Base-by-base conservation (phyloP, 1,140 invertebrate species). In the Elymnias hypermnestra region DNA sequence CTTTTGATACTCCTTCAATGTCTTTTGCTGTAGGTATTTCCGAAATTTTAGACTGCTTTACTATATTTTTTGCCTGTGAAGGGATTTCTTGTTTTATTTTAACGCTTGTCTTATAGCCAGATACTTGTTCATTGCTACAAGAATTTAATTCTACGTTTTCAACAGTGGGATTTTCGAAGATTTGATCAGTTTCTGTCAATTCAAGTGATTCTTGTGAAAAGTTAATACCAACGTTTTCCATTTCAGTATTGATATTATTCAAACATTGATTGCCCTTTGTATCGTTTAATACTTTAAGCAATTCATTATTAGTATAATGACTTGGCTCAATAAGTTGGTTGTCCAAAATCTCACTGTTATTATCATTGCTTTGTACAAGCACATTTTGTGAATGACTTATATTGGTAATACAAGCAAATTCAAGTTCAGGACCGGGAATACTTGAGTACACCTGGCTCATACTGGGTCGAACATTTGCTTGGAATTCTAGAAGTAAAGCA, bases 371-470 rank as follows among this genome's bases (percentile, higher is more conserved):
- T 23, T 40, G 44, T 15, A 49, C 33, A 5, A 43, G 31, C 13
- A 51, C 50, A 45, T 56, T 45, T 49, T 66, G 54, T 0, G 36
- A 48, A 28, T 50, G 52, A 15, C 52, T 39, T n/a, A 53, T 50
- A 39, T 62, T 72, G 8, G 58, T 62, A 13, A 73, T 42, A 45
- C 84, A 87, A 10, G 79, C 75, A 40, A 87, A 83, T 44, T 86
- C 81, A 17, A 87, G 44, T 50, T 87, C 86, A 0, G 86, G 84
- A 1, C 86, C 86, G 14, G 83, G 70, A 17, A 85, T 70, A 43
- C 66, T 83, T 4, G 84, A 87, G 45, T 78, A 87, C 0, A 84
- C 76, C 54, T 83, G 78, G 47, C 83, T 87, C 10, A 82, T 54
- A 61, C 71, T 83, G 2, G 83, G 82, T 21, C 81, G 72, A 1